Percentiles rank a stretch among this genome's conserved stretches.
Conservation (phyloP, 2,888 invertebrate genomes). For the Calameuta idolon region DNA sequence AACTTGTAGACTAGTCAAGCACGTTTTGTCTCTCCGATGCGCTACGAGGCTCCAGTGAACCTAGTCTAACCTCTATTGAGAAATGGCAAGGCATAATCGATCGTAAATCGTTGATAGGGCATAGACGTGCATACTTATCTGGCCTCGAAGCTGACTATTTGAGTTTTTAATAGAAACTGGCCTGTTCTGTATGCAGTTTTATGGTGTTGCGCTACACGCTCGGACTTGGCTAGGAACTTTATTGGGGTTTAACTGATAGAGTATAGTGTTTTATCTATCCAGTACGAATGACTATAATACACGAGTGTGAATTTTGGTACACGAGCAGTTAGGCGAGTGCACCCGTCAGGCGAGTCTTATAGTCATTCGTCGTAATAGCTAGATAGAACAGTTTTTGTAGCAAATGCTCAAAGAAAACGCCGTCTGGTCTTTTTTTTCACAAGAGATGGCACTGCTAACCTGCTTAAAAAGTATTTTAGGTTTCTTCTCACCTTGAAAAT, state of each 20-base stretch:
- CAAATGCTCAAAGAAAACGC: no score
- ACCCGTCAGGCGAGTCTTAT: no score
- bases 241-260: neutral
- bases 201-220: neutral
- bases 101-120: neutral
- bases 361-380: no score
- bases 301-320: no score
- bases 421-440: no score
- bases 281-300: no score
- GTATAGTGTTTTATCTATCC: no score
- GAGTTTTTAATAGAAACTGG: neutral
- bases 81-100: neutral
- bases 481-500: no score
- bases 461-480: no score
- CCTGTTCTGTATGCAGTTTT: neutral
- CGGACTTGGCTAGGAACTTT: neutral
- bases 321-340: no score
- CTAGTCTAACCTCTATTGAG: neutral
- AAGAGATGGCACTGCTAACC: no score
- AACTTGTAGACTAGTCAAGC: neutral
- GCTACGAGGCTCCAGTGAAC: neutral
- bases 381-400: no score
- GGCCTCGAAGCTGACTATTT: neutral
- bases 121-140: neutral
- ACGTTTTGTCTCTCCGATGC: neutral